Evolutionary conservation across 2,113 vertebrate species (phyloP).

Genomic region (Neodon shergylaensis): DNA sequence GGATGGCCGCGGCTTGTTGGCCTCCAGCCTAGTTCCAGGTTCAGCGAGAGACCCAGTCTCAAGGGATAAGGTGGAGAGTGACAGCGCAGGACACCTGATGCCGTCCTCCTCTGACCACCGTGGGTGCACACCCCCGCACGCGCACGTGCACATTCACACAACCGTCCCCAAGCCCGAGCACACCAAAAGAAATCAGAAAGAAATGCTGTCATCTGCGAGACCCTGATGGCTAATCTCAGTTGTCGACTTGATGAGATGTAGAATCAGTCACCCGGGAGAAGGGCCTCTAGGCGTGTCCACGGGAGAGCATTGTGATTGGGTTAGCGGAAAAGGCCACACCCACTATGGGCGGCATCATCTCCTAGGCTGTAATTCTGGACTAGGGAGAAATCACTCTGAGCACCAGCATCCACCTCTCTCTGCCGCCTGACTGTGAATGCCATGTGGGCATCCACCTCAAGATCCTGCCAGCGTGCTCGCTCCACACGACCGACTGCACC

Average conservation of each 20-base stretch:
- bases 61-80: not conserved
- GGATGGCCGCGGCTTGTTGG: not conserved
- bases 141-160: not conserved
- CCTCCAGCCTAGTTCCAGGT: not conserved
- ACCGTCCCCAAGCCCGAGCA: not conserved
- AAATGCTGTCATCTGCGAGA: not conserved
- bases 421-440: not conserved
- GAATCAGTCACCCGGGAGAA: not conserved
- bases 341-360: not conserved
- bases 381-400: not conserved
- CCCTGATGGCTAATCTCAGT: not conserved
- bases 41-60: not conserved
- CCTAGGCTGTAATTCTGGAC: not conserved
- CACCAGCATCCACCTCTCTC: not conserved
- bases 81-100: no score
- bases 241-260: not conserved
- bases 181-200: not conserved
- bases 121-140: not conserved
- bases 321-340: not conserved
- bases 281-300: not conserved
- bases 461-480: not conserved
- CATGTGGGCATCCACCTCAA: not conserved
- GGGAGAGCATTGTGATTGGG: not conserved
- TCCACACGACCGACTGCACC: not conserved
- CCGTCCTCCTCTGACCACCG: not conserved